A percentile compares a stretch with the other conserved stretches of the same genome.
These are phyloP conservation scores for Lithophane socia DNA, from an alignment of 2,888 invertebrate genomes.

Conservation along the genomic window DNA sequence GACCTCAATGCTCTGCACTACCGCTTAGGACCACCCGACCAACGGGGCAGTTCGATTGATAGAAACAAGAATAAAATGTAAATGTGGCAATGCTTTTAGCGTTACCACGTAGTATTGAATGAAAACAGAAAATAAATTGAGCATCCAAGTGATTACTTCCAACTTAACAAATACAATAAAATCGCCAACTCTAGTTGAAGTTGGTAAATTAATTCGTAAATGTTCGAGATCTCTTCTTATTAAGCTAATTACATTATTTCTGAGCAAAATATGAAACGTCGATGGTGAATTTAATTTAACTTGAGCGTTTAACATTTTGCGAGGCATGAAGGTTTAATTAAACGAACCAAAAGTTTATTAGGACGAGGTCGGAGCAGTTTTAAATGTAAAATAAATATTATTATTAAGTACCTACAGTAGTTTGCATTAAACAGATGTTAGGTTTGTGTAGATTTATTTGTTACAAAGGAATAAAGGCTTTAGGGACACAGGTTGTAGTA, in stretches of 20 bases:
- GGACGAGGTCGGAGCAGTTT: conserved; percentile 67
- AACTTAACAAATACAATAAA: conserved; percentile 57
- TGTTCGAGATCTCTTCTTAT: conserved; percentile 59
- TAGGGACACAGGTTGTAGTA: not conserved
- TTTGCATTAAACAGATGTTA: conserved; percentile 4
- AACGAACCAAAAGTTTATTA: conserved; percentile 76
- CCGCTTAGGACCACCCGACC: not conserved
- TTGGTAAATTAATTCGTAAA: conserved; percentile 62
- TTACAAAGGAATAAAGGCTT: not conserved
- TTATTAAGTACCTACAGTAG: conserved; percentile 14
- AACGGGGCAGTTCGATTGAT: not conserved
- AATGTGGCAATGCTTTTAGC: not conserved
- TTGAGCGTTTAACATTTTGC: conserved; percentile 70
- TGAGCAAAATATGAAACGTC: conserved; percentile 67
- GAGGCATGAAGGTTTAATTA: conserved; percentile 77
- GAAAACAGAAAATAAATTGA: conserved; percentile 43
- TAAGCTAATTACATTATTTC: conserved; percentile 64
- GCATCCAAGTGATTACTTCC: conserved; percentile 47
- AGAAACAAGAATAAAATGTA: not conserved
- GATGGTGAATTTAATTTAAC: conserved; percentile 73
- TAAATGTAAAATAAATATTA: conserved; percentile 59
- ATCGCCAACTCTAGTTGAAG: conserved; percentile 48
- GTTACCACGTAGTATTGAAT: conserved; percentile 7
- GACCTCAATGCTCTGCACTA: not conserved
- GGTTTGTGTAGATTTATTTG: not conserved